Evolutionary conservation across 2,797 vertebrate genomes (phyloP), one percentile per base, ranked within the genome.

Genomic region (Garrulus glandarius): DNA sequence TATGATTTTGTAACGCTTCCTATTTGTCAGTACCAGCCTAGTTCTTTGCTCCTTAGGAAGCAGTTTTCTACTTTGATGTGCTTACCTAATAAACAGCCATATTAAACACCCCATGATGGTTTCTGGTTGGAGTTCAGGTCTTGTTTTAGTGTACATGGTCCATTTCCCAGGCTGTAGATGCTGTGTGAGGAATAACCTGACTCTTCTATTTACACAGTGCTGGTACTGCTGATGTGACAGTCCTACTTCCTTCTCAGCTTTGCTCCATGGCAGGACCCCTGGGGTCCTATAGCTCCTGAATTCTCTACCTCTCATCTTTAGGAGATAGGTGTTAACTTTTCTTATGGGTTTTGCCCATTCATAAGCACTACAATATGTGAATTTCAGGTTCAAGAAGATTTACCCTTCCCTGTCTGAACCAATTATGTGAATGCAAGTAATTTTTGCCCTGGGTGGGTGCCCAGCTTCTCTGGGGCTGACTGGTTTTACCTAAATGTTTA

Each of bases 1-100:
- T 37, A 22, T 88, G 67, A 71, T 92, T 95, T 88, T 86, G 27
- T 85, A 79, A 80, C 74, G 32, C 61, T 87, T 94, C 68, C 76
- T 61, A 14, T 94, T 85, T 76, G 37, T 60, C 36, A 71, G 29
- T 75, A 68, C 60, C 50, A 89, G 47, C 16, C 53, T 49, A 29
- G 23, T 55, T 88, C 70, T 93, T 78, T 61, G 75, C 43, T 93
- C 59, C 71, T 61, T 64, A 47, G 84, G 69, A 93, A 89, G 65
- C 16, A 26, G 16, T 68, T 78, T 86, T 83, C 50, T 65, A 4
- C 76, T 87, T 87, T 81, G 75, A 91, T 83, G 46, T 91, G 44
- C 41, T 72, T 91, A 23, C 60, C 49, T 71, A 71, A 52, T 89
- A 46, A 57, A 32, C 53, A 80, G 30, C 15, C 6, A 1, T 47